Evolutionary conservation across 2,797 vertebrate genomes (phyloP), one percentile per base, ranked within the genome.

Genomic region (Alauda arvensis): DNA sequence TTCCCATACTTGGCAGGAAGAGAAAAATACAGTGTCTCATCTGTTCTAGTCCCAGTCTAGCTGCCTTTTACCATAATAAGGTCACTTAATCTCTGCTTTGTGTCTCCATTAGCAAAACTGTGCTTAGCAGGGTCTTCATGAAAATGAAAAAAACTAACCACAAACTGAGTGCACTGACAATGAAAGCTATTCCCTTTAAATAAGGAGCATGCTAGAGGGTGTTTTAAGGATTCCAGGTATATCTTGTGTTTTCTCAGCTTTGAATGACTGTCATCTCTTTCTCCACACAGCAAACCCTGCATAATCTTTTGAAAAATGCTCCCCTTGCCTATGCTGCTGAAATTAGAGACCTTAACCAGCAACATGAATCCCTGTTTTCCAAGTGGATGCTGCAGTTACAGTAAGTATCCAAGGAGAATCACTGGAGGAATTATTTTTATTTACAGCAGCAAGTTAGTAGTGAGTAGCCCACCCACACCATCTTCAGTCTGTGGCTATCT

Each of bases 311-410:
- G 87, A 97, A 97, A 69, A 97, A 97, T 52, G 97, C 97, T 84
- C 95, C 97, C 2, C 96, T 97, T 59, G 95, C 98, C 89, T 99
- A 98, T 94, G 94, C 97, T 70, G 92, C 95, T 74, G 99, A 99
- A 94, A 97, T 99, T 83, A 93, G 97, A 88, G 96, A 96, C 71
- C 97, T 99, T 80, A 98, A 98, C 95, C 92, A 95, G 70, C 98
- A 98, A 85, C 95, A 99, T 23, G 95, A 97, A 91, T 97, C 96
- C 70, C 94, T 99, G 83, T 99, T 99, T 94, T 97, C 96, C 92
- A 99, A 98, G 92, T 99, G 99, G 99, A 98, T 99, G 98, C 95
- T 99, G 69, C 99, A 99, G 84, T 95, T 99, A 96, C 98, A 98
- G 99, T 99, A 95, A 97, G 98, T 98, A 95, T 83, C 59, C 49